Conservation (phyloP, 2,888 invertebrate genomes). For the Polymixis lichenea region DNA sequence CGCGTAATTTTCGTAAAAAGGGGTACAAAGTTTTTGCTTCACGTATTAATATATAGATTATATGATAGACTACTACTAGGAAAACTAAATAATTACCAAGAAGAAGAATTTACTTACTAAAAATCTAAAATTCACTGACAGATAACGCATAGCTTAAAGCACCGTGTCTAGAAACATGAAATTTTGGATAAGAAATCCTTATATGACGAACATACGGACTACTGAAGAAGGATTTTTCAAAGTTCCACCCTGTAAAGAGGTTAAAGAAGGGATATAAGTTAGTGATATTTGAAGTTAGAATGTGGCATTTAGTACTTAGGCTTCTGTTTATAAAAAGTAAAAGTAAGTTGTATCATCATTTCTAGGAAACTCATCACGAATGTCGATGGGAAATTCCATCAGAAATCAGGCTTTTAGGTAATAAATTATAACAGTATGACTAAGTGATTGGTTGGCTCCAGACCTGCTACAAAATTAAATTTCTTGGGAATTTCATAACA, state of each 20-base stretch:
- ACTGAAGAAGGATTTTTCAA: not conserved
- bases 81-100: not conserved
- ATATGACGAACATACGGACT: not conserved
- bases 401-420: no score
- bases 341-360: not conserved
- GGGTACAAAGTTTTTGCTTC: no score
- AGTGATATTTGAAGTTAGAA: not conserved
- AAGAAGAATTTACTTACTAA: not conserved
- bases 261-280: not conserved
- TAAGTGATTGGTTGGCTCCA: not conserved
- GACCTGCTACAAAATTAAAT: not conserved
- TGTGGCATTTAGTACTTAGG: not conserved
- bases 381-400: not conserved
- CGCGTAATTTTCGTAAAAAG: no score
- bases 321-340: not conserved
- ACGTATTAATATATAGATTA: not conserved
- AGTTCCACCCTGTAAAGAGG: not conserved
- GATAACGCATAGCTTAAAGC: not conserved
- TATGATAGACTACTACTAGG: not conserved
- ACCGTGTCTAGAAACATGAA: not conserved
- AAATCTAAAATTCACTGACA: not conserved
- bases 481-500: not conserved
- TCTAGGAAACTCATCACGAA: not conserved
- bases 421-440: not conserved
- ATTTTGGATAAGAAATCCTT: not conserved